These are phyloP conservation scores for Sebastes fasciatus DNA, from an alignment of 2,113 vertebrate genomes.

Conservation along the genomic window DNA sequence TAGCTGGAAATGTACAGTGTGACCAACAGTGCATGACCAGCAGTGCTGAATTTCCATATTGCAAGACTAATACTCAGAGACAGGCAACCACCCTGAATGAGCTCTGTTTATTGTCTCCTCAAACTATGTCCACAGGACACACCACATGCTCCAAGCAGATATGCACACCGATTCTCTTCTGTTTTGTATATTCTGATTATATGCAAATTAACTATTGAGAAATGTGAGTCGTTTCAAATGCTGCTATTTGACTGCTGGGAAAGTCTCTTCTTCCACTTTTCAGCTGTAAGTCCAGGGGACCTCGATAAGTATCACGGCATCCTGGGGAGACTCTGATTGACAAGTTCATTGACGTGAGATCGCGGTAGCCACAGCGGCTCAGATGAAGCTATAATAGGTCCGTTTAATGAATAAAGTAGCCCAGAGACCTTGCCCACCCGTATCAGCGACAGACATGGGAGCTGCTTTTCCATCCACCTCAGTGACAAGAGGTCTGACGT, in stretches of 20 bases:
- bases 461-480: slow-evolving; percentile 33
- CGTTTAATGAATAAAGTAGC: slow-evolving; percentile 67
- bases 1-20: slow-evolving; percentile 25
- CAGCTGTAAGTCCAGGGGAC: slow-evolving; percentile 20
- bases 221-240: slow-evolving; percentile 3
- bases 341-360: slow-evolving; percentile 61
- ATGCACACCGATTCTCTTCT: slow-evolving; percentile 18
- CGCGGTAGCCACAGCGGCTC: slow-evolving; percentile 7
- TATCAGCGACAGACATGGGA: slow-evolving; percentile 32
- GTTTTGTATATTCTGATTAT: slow-evolving; percentile 45
- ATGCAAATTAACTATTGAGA: slow-evolving; percentile 41
- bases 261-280: slow-evolving; percentile 3
- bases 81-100: slow-evolving; percentile 16
- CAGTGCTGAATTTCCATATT: slow-evolving; percentile 27
- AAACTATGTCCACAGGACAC: not conserved
- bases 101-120: slow-evolving; percentile 36
- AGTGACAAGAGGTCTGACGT: slow-evolving; percentile 66
- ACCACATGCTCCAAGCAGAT: slow-evolving; percentile 20
- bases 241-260: slow-evolving; percentile 5
- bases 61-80: slow-evolving; percentile 21
- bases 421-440: slow-evolving; percentile 42
- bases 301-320: slow-evolving; percentile 40
- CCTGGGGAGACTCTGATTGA: slow-evolving; percentile 61
- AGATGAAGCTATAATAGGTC: slow-evolving; percentile 64
- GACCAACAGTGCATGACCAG: slow-evolving; percentile 26